Conservation (phyloP, 2,888 invertebrate genomes). For the Chrysolina oricalcia region DNA sequence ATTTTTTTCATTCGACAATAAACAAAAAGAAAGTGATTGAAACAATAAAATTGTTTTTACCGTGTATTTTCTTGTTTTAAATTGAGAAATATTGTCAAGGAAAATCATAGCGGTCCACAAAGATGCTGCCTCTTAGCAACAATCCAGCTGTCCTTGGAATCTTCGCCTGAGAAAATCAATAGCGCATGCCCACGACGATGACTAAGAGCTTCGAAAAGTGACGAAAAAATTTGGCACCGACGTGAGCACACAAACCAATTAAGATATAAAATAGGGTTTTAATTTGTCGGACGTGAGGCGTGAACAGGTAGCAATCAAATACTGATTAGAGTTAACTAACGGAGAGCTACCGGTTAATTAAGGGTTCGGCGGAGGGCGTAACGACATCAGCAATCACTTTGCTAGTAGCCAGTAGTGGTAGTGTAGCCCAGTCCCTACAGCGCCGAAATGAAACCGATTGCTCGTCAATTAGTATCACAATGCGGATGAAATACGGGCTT, state of each 20-base stretch:
- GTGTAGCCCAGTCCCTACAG: not conserved
- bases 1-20: too few species aligned
- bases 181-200: too few species aligned
- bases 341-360: conserved; percentile 70
- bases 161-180: too few species aligned
- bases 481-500: not conserved
- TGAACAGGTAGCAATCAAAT: conserved; percentile 71
- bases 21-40: too few species aligned
- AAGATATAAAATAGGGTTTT: conserved; percentile 66
- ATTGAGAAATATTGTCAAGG: too few species aligned
- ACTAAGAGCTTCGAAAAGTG: too few species aligned
- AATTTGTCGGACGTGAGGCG: conserved; percentile 65
- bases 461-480: not conserved
- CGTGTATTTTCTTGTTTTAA: too few species aligned
- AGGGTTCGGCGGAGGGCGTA: conserved; percentile 66
- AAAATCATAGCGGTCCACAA: too few species aligned
- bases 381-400: conserved; percentile 67
- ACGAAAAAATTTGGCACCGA: conserved; percentile 25
- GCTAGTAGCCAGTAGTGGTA: conserved; percentile 23
- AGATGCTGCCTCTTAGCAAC: too few species aligned
- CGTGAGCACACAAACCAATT: conserved; percentile 47
- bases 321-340: conserved; percentile 70
- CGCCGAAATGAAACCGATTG: not conserved
- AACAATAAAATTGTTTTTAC: too few species aligned
- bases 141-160: too few species aligned